Conservation (phyloP, 1,140 invertebrate species). For the Drepana arcuata region DNA sequence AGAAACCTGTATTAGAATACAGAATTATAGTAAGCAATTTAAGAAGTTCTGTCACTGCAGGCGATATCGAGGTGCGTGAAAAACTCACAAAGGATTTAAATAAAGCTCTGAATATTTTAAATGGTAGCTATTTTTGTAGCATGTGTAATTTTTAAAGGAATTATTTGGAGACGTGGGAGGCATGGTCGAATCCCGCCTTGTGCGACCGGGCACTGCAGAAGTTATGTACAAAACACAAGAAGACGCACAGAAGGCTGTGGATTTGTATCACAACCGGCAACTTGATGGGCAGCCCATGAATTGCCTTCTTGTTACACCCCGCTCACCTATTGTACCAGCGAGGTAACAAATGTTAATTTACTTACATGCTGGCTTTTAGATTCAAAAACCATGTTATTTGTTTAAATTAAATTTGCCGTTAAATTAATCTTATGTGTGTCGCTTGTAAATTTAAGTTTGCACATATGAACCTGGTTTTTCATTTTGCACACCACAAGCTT, state of each 20-base stretch:
- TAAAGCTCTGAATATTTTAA: too few species aligned
- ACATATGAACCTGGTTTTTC: too few species aligned
- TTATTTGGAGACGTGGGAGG: conserved; percentile 94
- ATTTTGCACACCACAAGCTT: too few species aligned
- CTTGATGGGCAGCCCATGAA: conserved; percentile 62
- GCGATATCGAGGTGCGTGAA: conserved; percentile 87
- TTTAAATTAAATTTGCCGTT: too few species aligned
- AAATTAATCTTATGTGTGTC: too few species aligned
- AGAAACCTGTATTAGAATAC: conserved; percentile 74
- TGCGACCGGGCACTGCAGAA: conserved; percentile 90
- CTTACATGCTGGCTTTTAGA: too few species aligned
- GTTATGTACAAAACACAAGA: conserved; percentile 89
- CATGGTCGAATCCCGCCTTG: conserved; percentile 84
- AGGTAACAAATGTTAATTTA: conserved; percentile 22
- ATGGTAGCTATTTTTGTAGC: too few species aligned
- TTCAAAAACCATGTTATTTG: too few species aligned
- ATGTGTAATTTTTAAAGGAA: conserved; percentile 82
- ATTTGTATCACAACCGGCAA: conserved; percentile 93
- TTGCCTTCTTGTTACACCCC: conserved; percentile 53
- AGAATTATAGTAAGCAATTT: conserved; percentile 91
- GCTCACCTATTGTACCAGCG: conserved; percentile 18
- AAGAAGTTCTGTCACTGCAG: conserved; percentile 85
- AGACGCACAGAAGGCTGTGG: conserved; percentile 90
- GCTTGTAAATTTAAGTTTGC: too few species aligned
- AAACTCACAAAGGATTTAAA: too few species aligned